Evolutionary conservation across 2,113 vertebrate species (phyloP).

Genomic region (Sigmodon hispidus): DNA sequence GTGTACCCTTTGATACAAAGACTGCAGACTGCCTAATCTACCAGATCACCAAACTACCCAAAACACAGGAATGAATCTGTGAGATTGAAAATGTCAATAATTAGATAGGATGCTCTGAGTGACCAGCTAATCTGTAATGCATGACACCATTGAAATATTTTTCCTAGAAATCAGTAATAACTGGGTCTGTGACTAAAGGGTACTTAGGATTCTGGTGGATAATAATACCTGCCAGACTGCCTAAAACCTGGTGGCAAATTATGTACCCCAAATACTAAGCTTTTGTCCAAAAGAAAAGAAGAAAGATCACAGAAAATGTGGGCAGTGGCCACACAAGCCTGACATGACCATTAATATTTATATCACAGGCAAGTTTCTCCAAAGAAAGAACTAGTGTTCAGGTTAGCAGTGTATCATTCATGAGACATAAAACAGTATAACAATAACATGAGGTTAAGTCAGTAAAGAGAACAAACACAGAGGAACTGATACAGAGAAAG

Average conservation of each 20-base stretch:
- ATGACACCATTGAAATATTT: neutral
- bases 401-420: neutral
- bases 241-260: neutral
- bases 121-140: neutral
- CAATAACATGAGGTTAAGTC: neutral
- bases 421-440: neutral
- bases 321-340: neutral
- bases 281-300: constrained; percentile 5
- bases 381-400: neutral
- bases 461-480: neutral
- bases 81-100: neutral
- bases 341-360: neutral
- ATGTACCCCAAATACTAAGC: neutral
- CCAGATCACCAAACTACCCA: neutral
- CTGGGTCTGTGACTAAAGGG: neutral
- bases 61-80: neutral
- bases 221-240: neutral
- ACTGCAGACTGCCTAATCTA: neutral
- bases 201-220: neutral
- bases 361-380: neutral
- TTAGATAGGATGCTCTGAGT: neutral
- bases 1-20: neutral
- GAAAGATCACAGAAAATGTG: neutral
- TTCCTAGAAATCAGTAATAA: neutral
- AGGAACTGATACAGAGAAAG: neutral